Base-by-base conservation (phyloP, 2,113 vertebrate genomes). In the Centropristis striata region DNA sequence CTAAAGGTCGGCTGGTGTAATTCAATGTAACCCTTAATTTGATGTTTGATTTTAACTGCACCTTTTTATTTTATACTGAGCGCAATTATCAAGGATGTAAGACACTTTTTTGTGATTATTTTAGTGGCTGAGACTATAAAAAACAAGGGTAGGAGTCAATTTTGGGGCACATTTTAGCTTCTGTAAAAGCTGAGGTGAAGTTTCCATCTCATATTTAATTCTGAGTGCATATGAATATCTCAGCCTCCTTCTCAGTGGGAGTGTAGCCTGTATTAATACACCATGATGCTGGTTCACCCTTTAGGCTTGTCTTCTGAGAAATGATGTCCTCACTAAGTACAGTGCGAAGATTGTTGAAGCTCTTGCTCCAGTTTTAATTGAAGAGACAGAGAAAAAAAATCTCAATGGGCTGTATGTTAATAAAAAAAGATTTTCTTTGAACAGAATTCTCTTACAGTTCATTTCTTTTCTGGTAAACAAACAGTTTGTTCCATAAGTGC, bases 201-300 rank as follows among this genome's bases (percentile, higher is more conserved):
- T 36, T 49, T 71, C 44, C 44, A 54, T 36, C 27, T 11, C 1
- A 5, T n/a, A 42, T 27, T 71, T 75, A 15, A 41, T 64, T 36
- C 16, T 70, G 13, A 18, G 11, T 66, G 27, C n/a, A 7, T 74
- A 25, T 23, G 36, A 70, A n/a, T 55, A 70, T 60, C 54, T 71
- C 47, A 20, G 28, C n/a, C 57, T 65, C 28, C 9, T 61, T 63
- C 61, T 67, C 27, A 32, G 32, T 79, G 58, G n/a, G 42, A 75
- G 67, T 64, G 64, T 44, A 39, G 36, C 18, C 61, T 63, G 41
- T 63, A 32, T 84, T 82, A 80, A 78, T 73, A 71, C 37, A 44
- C 37, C 21, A 46, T 60, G 49, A 71, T 66, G 51, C 39, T 44
- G 39, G 42, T 67, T 77, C 57, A 32, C 69, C 72, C 66, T 23